phyloP scores from a whole-genome alignment of 1,140 invertebrate species.

The Diorhabda sublineata region DNA sequence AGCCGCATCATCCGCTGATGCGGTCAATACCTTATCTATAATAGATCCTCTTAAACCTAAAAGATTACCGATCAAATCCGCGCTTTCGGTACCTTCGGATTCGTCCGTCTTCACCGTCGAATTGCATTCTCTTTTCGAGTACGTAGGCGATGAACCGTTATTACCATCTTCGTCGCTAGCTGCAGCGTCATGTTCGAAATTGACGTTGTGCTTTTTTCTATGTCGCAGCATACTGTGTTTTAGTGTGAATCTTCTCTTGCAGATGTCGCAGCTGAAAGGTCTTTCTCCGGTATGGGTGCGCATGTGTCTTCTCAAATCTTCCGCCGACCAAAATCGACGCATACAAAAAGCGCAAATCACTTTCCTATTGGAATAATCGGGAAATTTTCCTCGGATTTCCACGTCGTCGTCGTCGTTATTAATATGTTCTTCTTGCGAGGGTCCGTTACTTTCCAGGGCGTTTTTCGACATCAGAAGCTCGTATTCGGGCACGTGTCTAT shows the following conservation, averaged over 20 bases:
- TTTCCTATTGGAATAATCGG: conserved; percentile 84
- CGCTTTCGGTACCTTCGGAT: conserved; percentile 52
- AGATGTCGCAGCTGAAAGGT: conserved; percentile 77
- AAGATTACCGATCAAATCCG: conserved; percentile 82
- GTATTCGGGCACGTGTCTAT: conserved; percentile 67
- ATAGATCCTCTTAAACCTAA: conserved; percentile 82
- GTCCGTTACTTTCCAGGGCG: conserved; percentile 62
- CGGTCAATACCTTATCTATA: conserved; percentile 76
- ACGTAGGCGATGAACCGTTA: conserved; percentile 17
- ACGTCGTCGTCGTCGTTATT: conserved; percentile 56
- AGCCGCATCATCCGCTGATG: conserved; percentile 81
- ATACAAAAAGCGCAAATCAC: conserved; percentile 90
- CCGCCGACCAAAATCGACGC: conserved; percentile 88
- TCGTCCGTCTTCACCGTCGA: conserved; percentile 48
- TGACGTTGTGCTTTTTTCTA: conserved; percentile 72
- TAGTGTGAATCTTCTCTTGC: conserved; percentile 78
- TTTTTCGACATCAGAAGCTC: conserved; percentile 74
- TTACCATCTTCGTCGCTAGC: conserved; percentile 33
- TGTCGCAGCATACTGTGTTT: conserved; percentile 92
- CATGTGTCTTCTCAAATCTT: conserved; percentile 89
- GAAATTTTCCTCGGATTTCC: conserved; percentile 63
- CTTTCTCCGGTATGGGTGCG: conserved; percentile 80
- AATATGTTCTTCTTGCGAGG: conserved; percentile 47
- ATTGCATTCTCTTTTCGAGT: conserved; percentile 7
- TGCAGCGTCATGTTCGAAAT: conserved; percentile 47